Evolutionary conservation across 1,140 invertebrate species (phyloP).

Genomic region (Hirudo medicinalis): DNA sequence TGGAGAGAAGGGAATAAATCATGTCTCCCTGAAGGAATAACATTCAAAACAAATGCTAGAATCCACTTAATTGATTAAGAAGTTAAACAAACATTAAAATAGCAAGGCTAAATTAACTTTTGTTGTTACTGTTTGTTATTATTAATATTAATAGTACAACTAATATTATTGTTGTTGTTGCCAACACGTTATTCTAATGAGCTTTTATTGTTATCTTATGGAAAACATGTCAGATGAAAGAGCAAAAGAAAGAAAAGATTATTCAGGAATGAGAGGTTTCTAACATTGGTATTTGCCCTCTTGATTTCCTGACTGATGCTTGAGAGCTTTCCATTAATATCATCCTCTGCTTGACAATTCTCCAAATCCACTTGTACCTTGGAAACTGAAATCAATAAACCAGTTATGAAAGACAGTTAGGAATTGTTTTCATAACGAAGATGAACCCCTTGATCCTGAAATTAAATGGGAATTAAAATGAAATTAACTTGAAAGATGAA

Average conservation of each 20-base stretch:
- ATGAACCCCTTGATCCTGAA: no score
- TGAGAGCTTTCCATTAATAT: neutral
- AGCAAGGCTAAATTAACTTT: neutral
- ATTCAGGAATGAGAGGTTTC: neutral
- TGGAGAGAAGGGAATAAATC: constrained; percentile 74
- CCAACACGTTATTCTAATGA: neutral
- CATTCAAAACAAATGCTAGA: neutral
- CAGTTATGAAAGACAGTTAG: constrained; percentile 5
- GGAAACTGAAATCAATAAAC: constrained; percentile 2
- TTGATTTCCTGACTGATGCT: no score
- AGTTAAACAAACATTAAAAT: no score
- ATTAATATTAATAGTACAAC: constrained; percentile 7
- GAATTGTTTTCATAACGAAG: neutral
- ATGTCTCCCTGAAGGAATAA: constrained; percentile 64
- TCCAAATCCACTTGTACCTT: constrained; percentile 10
- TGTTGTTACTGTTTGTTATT: neutral
- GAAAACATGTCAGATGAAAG: no score
- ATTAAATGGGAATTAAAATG: no score
- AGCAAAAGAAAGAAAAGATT: neutral
- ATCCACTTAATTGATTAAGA: no score
- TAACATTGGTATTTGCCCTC: neutral
- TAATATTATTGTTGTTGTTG: neutral
- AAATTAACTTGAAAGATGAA: no score
- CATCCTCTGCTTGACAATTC: neutral
- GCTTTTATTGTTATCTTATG: no score